phyloP scores from a whole-genome alignment of 2,888 invertebrate species.

The Caenorhabditis uteleia region DNA sequence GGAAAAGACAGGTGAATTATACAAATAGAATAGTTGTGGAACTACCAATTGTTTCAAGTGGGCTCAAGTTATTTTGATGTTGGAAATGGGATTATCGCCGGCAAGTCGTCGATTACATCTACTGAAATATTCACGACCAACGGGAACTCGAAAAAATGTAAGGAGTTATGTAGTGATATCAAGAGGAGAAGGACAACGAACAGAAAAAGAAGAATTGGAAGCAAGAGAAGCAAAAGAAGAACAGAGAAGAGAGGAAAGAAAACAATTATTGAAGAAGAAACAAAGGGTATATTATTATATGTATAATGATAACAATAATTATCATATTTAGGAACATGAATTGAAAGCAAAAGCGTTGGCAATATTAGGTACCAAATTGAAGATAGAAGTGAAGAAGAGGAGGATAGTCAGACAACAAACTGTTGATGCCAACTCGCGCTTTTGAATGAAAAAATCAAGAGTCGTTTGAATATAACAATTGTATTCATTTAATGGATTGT shows the following conservation, averaged over 20 bases:
- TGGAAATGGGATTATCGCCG: conserved; percentile 93
- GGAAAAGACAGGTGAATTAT: conserved; percentile 76
- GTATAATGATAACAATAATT: not conserved
- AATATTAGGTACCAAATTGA: conserved; percentile 20
- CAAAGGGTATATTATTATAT: conserved; percentile 16
- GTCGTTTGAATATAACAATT: too few species aligned
- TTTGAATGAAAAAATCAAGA: too few species aligned
- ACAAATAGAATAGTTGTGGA: not conserved
- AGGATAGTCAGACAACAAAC: conserved; percentile 28
- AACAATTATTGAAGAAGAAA: conserved; percentile 30
- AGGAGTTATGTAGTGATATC: conserved; percentile 66
- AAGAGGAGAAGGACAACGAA: conserved; percentile 36
- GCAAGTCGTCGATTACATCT: conserved; percentile 84
- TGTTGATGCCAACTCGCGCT: conserved; percentile 26
- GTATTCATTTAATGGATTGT: not conserved
- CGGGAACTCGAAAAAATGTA: conserved; percentile 65
- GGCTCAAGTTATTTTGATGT: conserved; percentile 95
- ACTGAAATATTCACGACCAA: conserved; percentile 90
- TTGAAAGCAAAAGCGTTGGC: conserved; percentile 31
- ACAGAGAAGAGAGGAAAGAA: conserved; percentile 27
- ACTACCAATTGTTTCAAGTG: conserved; percentile 76
- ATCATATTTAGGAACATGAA: conserved; percentile 35
- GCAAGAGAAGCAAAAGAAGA: conserved; percentile 36
- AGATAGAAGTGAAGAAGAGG: conserved; percentile 15
- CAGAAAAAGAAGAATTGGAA: conserved; percentile 30